phyloP scores from a whole-genome alignment of 1,140 invertebrate genomes.

The Sinonovacula constricta region DNA sequence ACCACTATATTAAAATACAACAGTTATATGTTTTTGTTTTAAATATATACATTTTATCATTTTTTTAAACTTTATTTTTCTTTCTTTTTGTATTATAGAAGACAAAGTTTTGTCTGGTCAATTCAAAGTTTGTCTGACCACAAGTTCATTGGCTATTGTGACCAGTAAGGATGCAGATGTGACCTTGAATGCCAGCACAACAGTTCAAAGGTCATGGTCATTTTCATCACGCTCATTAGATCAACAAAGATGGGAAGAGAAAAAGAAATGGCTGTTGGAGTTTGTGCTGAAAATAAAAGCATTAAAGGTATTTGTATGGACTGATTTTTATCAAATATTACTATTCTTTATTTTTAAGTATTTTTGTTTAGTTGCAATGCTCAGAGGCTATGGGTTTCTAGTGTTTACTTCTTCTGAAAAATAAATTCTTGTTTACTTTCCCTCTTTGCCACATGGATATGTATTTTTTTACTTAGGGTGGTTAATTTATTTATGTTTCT shows the following conservation, averaged over 20 bases:
- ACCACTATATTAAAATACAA: no score
- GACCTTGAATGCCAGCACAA: neutral
- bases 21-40: no score
- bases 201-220: neutral
- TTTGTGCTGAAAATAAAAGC: constrained; percentile 43
- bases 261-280: constrained; percentile 14
- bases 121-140: constrained; percentile 40
- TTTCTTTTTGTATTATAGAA: constrained; percentile 39
- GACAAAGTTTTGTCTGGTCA: constrained; percentile 41
- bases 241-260: constrained; percentile 22
- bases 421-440: neutral
- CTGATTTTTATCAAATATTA: neutral
- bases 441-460: neutral
- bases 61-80: no score
- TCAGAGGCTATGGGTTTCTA: neutral
- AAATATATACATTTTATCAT: no score
- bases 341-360: neutral
- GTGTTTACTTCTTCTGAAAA: neutral
- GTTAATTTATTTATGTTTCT: no score
- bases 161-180: constrained; percentile 13
- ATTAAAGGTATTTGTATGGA: constrained; percentile 16
- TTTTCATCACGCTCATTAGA: neutral
- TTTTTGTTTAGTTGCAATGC: neutral
- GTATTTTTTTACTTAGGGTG: no score
- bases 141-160: constrained; percentile 35